Percentiles rank a stretch among this genome's conserved stretches.
These are phyloP conservation scores for Ectemnius continuus DNA, from an alignment of 2,888 invertebrate species.

Conservation along the genomic window DNA sequence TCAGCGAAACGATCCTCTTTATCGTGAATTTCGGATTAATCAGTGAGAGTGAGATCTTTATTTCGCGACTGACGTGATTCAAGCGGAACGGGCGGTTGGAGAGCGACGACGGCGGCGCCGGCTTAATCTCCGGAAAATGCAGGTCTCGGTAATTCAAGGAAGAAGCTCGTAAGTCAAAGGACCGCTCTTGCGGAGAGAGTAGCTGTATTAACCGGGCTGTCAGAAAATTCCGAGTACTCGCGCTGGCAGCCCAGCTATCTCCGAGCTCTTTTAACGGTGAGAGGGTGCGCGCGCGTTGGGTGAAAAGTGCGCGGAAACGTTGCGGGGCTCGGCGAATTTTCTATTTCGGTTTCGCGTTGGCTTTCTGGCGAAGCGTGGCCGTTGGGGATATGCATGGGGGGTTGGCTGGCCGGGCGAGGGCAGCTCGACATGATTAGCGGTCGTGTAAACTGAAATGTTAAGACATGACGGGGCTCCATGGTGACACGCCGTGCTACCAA, in stretches of 20 bases:
- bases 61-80: no score
- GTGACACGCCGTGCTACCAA: slow-evolving; percentile 68
- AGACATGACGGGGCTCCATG: slow-evolving; percentile 69
- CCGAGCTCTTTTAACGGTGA: slow-evolving; percentile 32
- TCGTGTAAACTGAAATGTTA: slow-evolving; percentile 77
- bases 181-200: background rate
- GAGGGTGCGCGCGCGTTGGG: slow-evolving; percentile 25
- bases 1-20: no score
- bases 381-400: no score
- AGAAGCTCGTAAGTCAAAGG: background rate
- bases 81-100: no score
- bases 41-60: no score
- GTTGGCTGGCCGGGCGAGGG: no score
- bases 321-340: slow-evolving; percentile 13
- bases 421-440: slow-evolving; percentile 72
- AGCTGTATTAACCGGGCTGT: background rate
- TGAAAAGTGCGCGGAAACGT: background rate
- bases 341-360: slow-evolving; percentile 49
- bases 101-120: no score
- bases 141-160: background rate
- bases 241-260: background rate
- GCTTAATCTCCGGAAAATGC: no score
- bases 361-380: slow-evolving; percentile 16
- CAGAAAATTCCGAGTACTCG: slow-evolving; percentile 22
- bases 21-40: no score